phyloP scores from a whole-genome alignment of 2,113 vertebrate species.

The Melanotaenia duboulayi region DNA sequence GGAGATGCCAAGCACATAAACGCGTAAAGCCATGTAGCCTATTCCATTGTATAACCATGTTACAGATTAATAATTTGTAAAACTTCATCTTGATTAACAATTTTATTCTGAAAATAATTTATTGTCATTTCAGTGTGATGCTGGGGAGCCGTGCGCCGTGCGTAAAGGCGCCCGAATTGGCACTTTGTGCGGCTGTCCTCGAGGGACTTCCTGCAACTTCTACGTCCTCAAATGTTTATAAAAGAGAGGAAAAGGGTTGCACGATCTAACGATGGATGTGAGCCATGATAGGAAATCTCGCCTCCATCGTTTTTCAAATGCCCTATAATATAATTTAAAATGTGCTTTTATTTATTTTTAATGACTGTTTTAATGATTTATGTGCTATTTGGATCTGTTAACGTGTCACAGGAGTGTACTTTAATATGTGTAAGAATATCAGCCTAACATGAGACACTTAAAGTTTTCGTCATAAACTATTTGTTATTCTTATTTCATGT shows the following conservation, averaged over 20 bases:
- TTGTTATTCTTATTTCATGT: background rate
- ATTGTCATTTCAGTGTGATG: conserved; percentile 78
- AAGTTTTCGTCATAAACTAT: background rate
- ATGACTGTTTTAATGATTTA: background rate
- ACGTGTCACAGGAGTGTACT: background rate
- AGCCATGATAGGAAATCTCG: conserved; percentile 12
- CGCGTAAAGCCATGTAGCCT: too few species aligned
- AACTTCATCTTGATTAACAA: background rate
- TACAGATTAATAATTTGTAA: background rate
- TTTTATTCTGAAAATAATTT: background rate
- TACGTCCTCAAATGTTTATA: conserved; percentile 86
- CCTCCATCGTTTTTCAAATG: conserved; percentile 16
- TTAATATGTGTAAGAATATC: background rate
- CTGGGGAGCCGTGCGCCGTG: conserved; percentile 84
- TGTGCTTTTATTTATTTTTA: conserved; percentile 33
- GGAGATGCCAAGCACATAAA: too few species aligned
- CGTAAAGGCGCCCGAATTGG: conserved; percentile 86
- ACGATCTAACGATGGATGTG: background rate
- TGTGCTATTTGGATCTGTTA: too few species aligned
- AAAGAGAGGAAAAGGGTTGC: background rate
- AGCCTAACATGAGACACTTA: background rate
- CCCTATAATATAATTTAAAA: background rate
- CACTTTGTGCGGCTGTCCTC: conserved; percentile 85
- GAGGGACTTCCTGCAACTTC: conserved; percentile 84
- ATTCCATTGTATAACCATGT: too few species aligned